Percentiles rank a stretch among this genome's conserved stretches.
These are phyloP conservation scores for Sitta europaea DNA, from an alignment of 2,113 vertebrate species.

Conservation along the genomic window DNA sequence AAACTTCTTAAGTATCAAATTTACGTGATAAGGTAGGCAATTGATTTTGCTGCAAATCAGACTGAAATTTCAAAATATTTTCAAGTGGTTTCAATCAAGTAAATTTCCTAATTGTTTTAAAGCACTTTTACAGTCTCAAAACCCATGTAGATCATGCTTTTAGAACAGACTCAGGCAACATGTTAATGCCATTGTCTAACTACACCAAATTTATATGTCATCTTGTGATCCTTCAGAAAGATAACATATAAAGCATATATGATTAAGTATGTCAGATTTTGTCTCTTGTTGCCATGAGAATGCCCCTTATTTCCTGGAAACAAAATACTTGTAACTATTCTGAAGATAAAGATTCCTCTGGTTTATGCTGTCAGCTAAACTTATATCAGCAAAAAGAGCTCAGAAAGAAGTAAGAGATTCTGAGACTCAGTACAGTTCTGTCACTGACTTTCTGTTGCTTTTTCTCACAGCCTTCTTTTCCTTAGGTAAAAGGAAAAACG, in stretches of 20 bases:
- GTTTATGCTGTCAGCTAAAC: background rate
- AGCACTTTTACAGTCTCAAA: background rate
- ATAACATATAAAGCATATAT: background rate
- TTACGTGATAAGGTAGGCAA: background rate
- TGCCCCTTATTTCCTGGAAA: background rate
- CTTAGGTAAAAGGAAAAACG: background rate
- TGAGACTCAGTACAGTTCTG: background rate
- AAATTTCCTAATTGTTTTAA: background rate
- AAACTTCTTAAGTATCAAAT: background rate
- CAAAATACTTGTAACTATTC: background rate
- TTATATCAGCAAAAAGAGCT: background rate
- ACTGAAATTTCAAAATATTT: conserved; percentile 1
- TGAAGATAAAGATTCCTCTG: background rate
- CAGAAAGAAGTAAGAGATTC: background rate
- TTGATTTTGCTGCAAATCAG: background rate
- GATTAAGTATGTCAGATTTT: background rate
- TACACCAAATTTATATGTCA: background rate
- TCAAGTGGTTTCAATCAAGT: background rate
- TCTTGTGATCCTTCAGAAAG: background rate
- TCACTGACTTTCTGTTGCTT: background rate
- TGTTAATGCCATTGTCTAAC: background rate
- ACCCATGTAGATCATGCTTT: background rate
- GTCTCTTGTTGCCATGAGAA: background rate
- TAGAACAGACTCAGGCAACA: background rate
- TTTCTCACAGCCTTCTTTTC: background rate